Percentiles rank a stretch among this genome's conserved stretches.
These are phyloP conservation scores for Tetramorium simillimum DNA, from an alignment of 1,140 invertebrate genomes.

Conservation along the genomic window DNA sequence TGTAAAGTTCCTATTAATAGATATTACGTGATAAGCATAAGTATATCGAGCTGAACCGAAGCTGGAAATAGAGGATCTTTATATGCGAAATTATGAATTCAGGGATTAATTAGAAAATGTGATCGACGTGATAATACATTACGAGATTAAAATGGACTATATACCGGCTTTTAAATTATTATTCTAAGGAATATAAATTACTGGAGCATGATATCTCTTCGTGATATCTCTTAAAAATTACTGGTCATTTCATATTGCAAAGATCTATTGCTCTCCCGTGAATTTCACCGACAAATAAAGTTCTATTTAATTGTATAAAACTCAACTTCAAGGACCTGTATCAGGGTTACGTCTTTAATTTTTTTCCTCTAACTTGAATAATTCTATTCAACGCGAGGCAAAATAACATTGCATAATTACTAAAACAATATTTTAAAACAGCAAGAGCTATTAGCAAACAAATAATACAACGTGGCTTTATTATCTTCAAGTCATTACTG, in stretches of 20 bases:
- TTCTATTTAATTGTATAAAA: neutral
- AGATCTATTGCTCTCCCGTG: neutral
- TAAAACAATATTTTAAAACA: neutral
- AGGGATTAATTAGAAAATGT: neutral
- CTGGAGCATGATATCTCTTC: neutral
- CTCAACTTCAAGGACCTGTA: neutral
- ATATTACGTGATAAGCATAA: conserved; percentile 47
- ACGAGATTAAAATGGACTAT: neutral
- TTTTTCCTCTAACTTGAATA: neutral
- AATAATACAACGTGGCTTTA: neutral
- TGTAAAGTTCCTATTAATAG: conserved; percentile 33
- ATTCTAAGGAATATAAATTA: neutral
- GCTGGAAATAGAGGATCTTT: conserved; percentile 14
- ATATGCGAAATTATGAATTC: neutral
- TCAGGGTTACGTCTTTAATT: neutral
- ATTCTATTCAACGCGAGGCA: neutral
- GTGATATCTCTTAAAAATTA: neutral
- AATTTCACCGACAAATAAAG: neutral
- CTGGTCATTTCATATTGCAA: neutral
- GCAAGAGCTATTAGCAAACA: neutral
- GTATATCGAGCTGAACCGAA: conserved; percentile 19
- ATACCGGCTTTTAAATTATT: neutral
- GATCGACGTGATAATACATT: neutral
- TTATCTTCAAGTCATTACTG: neutral
- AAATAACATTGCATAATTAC: neutral